Evolutionary conservation across 2,797 vertebrate species (phyloP).

Genomic region (Sus cebifrons): DNA sequence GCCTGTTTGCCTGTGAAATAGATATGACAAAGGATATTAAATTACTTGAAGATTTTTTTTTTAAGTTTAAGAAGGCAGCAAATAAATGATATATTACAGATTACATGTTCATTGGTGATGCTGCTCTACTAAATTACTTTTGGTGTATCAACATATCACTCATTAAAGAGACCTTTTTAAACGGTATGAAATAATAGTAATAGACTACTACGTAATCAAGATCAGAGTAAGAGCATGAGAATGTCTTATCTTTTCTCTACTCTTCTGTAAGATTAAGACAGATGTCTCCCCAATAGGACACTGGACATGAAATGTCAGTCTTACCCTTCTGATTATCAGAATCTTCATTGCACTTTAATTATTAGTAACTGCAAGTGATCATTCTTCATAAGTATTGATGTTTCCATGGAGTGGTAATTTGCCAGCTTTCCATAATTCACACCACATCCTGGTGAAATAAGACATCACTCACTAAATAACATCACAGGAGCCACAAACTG

Average conservation of each 20-base stretch:
- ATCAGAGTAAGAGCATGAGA: neutral
- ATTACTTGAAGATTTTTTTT: constrained; percentile 33
- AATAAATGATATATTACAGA: constrained; percentile 25
- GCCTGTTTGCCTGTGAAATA: neutral
- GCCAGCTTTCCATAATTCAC: constrained; percentile 8
- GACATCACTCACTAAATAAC: constrained; percentile 40
- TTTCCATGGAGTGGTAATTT: constrained; percentile 21
- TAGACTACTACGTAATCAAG: neutral
- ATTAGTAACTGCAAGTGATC: neutral
- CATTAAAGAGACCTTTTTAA: constrained; percentile 15
- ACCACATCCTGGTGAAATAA: constrained; percentile 25
- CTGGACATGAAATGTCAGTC: neutral
- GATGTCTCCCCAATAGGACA: constrained; percentile 20
- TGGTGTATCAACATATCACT: neutral
- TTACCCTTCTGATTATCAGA: constrained; percentile 11
- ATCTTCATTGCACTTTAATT: constrained; percentile 57
- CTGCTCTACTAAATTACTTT: constrained; percentile 23
- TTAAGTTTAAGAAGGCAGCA: neutral
- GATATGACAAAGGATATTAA: constrained; percentile 1
- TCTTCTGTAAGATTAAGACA: constrained; percentile 25
- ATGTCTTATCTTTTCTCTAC: neutral
- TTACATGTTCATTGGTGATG: neutral
- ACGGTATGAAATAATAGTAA: neutral
- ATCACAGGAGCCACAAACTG: neutral
- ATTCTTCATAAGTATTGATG: constrained; percentile 23